A percentile compares a stretch with the other conserved stretches of the same genome.
phyloP scores from a whole-genome alignment of 2,888 invertebrate species.

The Lasioglossum pauxillum region DNA sequence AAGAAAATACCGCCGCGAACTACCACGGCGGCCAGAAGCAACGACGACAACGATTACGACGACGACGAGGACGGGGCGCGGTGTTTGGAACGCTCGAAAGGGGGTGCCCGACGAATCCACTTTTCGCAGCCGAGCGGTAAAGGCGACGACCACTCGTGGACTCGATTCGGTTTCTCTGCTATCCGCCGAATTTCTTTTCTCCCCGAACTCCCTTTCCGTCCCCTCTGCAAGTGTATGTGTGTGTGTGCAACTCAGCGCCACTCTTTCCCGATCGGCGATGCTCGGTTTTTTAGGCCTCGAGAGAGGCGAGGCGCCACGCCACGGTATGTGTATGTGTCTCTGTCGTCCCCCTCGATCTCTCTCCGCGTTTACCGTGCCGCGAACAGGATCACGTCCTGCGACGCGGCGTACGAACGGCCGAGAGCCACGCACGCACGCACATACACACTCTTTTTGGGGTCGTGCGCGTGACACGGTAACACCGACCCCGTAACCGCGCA shows the following conservation, averaged over 20 bases:
- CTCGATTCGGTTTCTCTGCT: neutral
- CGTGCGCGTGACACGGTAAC: conserved; percentile 66
- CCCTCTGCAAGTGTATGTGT: neutral
- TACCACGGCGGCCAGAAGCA: neutral
- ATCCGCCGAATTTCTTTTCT: neutral
- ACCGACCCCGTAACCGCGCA: conserved; percentile 69
- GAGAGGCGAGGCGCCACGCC: conserved; percentile 4
- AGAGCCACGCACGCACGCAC: conserved; percentile 54
- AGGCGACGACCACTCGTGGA: neutral
- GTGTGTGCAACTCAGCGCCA: neutral
- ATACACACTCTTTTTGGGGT: conserved; percentile 50
- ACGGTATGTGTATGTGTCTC: neutral
- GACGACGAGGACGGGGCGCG: conserved; percentile 49
- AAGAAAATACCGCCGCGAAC: neutral
- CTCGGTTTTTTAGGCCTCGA: neutral
- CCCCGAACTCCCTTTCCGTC: neutral
- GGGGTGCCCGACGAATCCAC: conserved; percentile 67
- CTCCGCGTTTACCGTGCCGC: conserved; percentile 34
- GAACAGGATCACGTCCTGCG: conserved; percentile 13
- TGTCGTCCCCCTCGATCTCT: neutral
- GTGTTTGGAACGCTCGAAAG: conserved; percentile 52
- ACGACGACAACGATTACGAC: neutral
- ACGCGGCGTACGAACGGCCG: conserved; percentile 31
- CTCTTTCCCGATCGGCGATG: neutral
- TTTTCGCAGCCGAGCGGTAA: conserved; percentile 52